Conservation (phyloP, 2,888 invertebrate species). For the Leptothorax acervorum region DNA sequence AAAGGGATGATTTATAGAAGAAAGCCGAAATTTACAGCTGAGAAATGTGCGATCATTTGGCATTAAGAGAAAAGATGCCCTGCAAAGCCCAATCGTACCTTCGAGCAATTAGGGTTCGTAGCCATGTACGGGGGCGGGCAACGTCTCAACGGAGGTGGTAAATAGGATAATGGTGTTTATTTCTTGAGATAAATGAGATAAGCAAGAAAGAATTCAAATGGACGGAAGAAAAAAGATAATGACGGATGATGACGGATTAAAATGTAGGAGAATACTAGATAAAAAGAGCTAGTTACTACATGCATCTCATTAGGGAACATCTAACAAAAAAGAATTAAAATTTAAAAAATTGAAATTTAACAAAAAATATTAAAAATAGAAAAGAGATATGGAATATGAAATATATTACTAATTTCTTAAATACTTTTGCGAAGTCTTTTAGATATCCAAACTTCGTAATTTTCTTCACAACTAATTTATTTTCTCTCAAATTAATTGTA, state of each 20-base stretch:
- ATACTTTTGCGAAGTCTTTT: not conserved
- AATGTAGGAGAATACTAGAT: not conserved
- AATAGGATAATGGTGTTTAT: not conserved
- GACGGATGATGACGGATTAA: not conserved
- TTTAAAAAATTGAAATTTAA: not conserved
- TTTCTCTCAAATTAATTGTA: not conserved
- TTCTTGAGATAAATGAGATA: not conserved
- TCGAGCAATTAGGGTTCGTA: not conserved
- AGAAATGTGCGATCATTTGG: conserved; percentile 18
- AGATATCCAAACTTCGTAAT: not conserved
- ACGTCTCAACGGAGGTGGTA: not conserved
- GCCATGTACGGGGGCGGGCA: not conserved
- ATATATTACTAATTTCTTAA: not conserved
- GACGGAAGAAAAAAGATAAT: not conserved
- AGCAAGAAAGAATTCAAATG: not conserved
- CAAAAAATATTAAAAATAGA: not conserved
- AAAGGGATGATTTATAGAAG: not conserved
- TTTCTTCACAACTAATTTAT: not conserved
- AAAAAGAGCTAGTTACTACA: not conserved
- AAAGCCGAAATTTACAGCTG: not conserved
- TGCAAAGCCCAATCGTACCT: not conserved
- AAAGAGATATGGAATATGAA: not conserved
- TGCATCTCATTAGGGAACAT: not conserved
- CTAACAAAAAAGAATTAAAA: not conserved
- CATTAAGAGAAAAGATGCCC: not conserved